These are phyloP conservation scores for Syrmaticus mikado DNA, from an alignment of 2,113 vertebrate species.

Conservation along the genomic window DNA sequence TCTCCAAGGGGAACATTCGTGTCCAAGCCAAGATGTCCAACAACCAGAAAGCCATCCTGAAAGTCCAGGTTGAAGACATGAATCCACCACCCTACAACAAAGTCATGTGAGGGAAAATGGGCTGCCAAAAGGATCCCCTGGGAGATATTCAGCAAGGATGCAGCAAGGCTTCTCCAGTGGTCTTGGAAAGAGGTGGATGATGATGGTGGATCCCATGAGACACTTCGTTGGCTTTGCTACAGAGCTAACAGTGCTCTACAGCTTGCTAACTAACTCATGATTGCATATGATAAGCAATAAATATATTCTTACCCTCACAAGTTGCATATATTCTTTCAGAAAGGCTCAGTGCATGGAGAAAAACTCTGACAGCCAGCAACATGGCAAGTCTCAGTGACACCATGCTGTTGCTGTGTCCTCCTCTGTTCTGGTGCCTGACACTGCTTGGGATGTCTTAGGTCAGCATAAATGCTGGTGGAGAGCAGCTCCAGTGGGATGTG, in stretches of 20 bases:
- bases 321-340: neutral
- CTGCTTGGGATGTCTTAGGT: neutral
- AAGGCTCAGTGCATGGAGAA: neutral
- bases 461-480: neutral
- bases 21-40: neutral
- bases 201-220: neutral
- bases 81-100: neutral
- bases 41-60: neutral
- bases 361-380: too few relatives aligned
- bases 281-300: neutral
- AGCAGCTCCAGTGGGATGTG: neutral
- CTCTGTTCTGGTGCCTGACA: too few relatives aligned
- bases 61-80: neutral
- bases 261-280: neutral
- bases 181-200: neutral
- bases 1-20: neutral
- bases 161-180: too few relatives aligned
- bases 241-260: neutral
- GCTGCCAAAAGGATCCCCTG: neutral
- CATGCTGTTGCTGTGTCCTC: neutral
- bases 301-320: neutral
- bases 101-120: neutral
- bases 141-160: neutral
- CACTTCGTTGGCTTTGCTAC: neutral
- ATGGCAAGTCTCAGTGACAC: neutral